Evolutionary conservation across 2,797 vertebrate species (phyloP), one percentile per base, ranked within the genome.

Genomic region (Hoplostethus mediterraneus): DNA sequence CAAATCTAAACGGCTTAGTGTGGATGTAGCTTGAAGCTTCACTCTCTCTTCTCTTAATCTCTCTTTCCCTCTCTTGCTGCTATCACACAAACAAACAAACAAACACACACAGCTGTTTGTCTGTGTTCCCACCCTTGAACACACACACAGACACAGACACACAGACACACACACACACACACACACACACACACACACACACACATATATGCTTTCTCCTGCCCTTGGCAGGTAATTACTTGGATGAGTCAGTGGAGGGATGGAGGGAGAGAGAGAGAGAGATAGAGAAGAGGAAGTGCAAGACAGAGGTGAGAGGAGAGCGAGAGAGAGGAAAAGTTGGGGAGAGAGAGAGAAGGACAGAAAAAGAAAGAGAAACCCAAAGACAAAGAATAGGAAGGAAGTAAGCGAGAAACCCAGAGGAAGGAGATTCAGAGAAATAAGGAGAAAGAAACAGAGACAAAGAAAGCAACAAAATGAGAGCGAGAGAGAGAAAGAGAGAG

Each of bases 71-170:
- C 44, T 65, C 28, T 44, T 25, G 63, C 71, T 4, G 63, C 60
- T 68, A 71, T 79, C 51, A 44, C 45, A 3, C 40, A 16, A 52
- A 77, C 73, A 84, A 67, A n/a, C n/a, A n/a, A n/a, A 71, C 63
- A 82, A 80, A 83, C 73, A 76, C 58, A 44, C 42, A 44, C 12
- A 9, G 16, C 36, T 51, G 21, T 63, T 66, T 68, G 17, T 53
- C 54, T 77, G 2, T 67, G 5, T 63, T 63, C 11, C 28, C 12
- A 51, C 51, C 70, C 45, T 55, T 30, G 21, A 72, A 68, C 14
- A 40, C 16, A 12, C 36, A 17, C 33, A 58, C 36, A 40, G 7
- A 42, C 11, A 30, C 25, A 31, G 3, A 10, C 25, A 31, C 52
- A 54, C 25, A 53, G 25, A 54, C 21, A 28, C 33, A 58, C 36